A percentile compares a stretch with the other conserved stretches of the same genome.
Evolutionary conservation across 2,113 vertebrate genomes (phyloP).

Genomic region (Corythoichthys haematopterus): DNA sequence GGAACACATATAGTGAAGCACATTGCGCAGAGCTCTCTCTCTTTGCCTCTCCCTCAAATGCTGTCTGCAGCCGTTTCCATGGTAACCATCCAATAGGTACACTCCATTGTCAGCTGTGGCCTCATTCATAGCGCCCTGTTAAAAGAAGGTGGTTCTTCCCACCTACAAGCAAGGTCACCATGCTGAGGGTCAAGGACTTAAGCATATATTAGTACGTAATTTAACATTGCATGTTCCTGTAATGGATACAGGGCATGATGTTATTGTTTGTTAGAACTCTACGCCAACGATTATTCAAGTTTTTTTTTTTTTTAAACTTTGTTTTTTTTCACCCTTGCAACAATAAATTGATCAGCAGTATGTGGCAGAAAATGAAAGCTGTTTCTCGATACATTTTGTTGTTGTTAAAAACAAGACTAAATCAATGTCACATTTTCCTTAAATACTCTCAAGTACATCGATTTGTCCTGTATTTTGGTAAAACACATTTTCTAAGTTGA

Average conservation of each 20-base stretch:
- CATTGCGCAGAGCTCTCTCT: slow-evolving; percentile 56
- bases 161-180: slow-evolving; percentile 18
- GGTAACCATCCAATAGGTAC: slow-evolving; percentile 66
- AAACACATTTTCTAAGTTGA: slow-evolving; percentile 9
- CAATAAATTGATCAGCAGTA: not conserved
- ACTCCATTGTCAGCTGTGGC: slow-evolving; percentile 67
- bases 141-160: slow-evolving; percentile 37
- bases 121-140: slow-evolving; percentile 55
- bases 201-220: not conserved
- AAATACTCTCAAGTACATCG: not conserved
- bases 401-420: not conserved
- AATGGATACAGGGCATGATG: slow-evolving; percentile 21
- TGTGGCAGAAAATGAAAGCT: not conserved
- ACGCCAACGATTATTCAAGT: not conserved
- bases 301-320: not conserved
- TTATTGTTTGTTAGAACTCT: slow-evolving; percentile 31
- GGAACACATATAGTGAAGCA: slow-evolving; percentile 49
- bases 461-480: slow-evolving; percentile 11
- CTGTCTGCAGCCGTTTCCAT: slow-evolving; percentile 70
- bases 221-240: slow-evolving; percentile 29
- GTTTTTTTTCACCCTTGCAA: not conserved
- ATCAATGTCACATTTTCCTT: not conserved
- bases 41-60: slow-evolving; percentile 23
- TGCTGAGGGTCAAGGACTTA: slow-evolving; percentile 6
- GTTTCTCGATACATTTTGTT: not conserved